Percentiles rank a stretch among this genome's conserved stretches.
Conservation (phyloP, 2,888 invertebrate species). For the Eulithis testata region DNA sequence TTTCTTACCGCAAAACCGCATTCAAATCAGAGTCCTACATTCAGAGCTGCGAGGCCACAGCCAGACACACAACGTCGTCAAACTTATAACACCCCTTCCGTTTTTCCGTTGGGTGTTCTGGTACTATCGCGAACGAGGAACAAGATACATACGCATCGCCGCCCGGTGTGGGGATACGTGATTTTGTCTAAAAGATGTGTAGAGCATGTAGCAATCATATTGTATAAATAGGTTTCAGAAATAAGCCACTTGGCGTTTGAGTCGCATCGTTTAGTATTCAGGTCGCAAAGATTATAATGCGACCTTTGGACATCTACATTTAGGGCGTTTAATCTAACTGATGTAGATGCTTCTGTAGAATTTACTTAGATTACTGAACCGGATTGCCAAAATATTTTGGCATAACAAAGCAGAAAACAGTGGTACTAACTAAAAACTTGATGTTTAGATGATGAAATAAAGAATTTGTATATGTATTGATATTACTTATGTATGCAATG, state of each 20-base stretch:
- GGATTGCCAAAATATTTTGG: too few relatives aligned
- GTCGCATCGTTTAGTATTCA: constrained; percentile 29
- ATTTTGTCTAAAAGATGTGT: neutral
- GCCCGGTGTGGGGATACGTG: neutral
- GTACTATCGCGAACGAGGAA: neutral
- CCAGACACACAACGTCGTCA: too few relatives aligned
- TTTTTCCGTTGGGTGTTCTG: neutral
- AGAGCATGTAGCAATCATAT: neutral
- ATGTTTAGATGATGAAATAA: too few relatives aligned
- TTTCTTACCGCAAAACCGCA: too few relatives aligned
- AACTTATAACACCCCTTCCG: too few relatives aligned
- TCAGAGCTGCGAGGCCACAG: too few relatives aligned
- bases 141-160: neutral
- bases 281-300: constrained; percentile 39
- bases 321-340: constrained; percentile 27
- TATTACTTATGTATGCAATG: too few relatives aligned
- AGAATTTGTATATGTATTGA: too few relatives aligned
- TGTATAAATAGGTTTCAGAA: constrained; percentile 26
- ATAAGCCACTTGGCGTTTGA: constrained; percentile 26
- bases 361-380: neutral
- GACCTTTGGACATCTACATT: constrained; percentile 38
- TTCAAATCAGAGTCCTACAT: too few relatives aligned
- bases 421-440: too few relatives aligned
- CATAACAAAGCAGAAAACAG: too few relatives aligned
- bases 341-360: constrained; percentile 13